These are phyloP conservation scores for Listrodromus nycthemerus DNA, from an alignment of 2,888 invertebrate species.

Conservation along the genomic window DNA sequence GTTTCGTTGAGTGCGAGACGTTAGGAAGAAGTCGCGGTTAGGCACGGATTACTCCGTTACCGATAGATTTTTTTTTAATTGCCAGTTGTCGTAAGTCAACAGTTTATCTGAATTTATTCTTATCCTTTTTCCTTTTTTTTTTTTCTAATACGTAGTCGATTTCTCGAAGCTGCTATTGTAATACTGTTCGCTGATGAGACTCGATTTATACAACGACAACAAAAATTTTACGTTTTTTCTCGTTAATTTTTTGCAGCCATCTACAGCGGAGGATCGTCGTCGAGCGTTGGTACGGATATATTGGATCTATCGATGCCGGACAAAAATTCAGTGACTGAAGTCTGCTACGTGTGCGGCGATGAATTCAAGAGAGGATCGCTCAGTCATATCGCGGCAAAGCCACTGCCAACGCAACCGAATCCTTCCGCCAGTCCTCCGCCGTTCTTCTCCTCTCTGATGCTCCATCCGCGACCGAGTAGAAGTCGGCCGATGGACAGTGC, in stretches of 20 bases:
- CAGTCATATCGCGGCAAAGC: constrained; percentile 88
- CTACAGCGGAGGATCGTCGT: constrained; percentile 82
- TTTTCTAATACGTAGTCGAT: neutral
- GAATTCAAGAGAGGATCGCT: constrained; percentile 94
- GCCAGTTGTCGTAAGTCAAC: constrained; percentile 19
- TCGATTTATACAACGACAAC: neutral
- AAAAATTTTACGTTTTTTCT: neutral
- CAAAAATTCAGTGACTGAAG: constrained; percentile 95
- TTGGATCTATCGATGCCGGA: constrained; percentile 96
- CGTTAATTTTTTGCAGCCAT: constrained; percentile 75
- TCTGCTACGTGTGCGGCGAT: constrained; percentile 96
- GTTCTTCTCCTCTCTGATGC: constrained; percentile 89
- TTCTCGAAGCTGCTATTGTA: neutral
- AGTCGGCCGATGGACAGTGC: constrained; percentile 94
- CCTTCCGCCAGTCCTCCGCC: constrained; percentile 83
- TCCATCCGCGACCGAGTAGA: constrained; percentile 93
- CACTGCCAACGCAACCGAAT: constrained; percentile 84
- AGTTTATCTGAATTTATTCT: neutral
- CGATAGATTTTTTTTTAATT: constrained; percentile 7
- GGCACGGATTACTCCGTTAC: constrained; percentile 39
- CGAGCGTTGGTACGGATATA: constrained; percentile 91
- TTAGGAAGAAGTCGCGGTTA: constrained; percentile 36
- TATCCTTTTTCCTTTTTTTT: neutral
- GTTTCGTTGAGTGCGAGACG: constrained; percentile 62
- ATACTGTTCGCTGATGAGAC: neutral